Evolutionary conservation across 2,797 vertebrate genomes (phyloP).

Genomic region (Manis javanica): DNA sequence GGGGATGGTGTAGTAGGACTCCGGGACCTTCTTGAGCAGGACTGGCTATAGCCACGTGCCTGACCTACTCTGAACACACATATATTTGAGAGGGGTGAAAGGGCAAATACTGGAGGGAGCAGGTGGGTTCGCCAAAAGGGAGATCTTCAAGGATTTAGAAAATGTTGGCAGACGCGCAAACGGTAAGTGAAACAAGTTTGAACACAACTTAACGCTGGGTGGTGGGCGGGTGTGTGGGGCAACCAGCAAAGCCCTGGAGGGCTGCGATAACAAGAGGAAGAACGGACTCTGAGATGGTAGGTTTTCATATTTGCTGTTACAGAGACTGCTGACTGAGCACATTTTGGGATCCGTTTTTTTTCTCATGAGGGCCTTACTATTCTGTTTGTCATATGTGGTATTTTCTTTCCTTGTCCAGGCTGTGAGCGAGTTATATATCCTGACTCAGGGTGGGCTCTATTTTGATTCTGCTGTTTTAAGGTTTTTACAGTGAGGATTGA

Average conservation of each 20-base stretch:
- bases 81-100: background rate
- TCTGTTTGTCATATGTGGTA: background rate
- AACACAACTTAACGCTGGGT: background rate
- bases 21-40: background rate
- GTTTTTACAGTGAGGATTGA: background rate
- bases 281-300: background rate
- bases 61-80: background rate
- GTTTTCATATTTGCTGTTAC: background rate
- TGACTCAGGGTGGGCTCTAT: background rate
- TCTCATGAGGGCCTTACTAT: background rate
- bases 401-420: background rate
- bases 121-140: background rate
- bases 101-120: background rate
- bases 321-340: background rate
- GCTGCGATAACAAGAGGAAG: background rate
- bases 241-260: background rate
- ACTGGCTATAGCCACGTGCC: background rate
- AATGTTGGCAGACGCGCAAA: background rate
- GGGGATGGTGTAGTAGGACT: background rate
- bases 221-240: no score
- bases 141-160: background rate
- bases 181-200: background rate
- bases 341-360: background rate
- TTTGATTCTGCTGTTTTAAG: background rate
- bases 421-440: background rate